Percentiles rank a stretch among this genome's conserved stretches.
These are phyloP conservation scores for Dascillus cervinus DNA, from an alignment of 2,888 invertebrate species.

Conservation along the genomic window DNA sequence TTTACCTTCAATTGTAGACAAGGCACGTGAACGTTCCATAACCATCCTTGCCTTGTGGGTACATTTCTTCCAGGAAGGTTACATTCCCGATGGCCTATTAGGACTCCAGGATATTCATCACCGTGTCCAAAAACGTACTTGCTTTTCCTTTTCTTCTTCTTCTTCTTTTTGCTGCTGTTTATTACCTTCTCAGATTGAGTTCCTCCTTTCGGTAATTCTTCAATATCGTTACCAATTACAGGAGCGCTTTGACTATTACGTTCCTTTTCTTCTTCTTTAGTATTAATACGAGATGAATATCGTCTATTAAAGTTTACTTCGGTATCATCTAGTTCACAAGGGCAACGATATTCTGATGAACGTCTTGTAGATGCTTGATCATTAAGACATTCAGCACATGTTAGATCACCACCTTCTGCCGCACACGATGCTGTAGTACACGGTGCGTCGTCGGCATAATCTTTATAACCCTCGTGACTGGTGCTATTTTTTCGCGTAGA, in stretches of 20 bases:
- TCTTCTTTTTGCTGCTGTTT: conserved; percentile 4
- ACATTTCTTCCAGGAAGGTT: conserved; percentile 47
- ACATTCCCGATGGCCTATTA: conserved; percentile 51
- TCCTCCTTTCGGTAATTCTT: too few relatives aligned
- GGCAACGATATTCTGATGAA: too few relatives aligned
- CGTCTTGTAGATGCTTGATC: not conserved
- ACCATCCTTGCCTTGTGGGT: conserved; percentile 60
- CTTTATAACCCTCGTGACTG: too few relatives aligned
- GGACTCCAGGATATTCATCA: conserved; percentile 47
- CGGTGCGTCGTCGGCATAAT: conserved; percentile 7
- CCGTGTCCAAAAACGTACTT: conserved; percentile 49
- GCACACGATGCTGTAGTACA: conserved; percentile 11
- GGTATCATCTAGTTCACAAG: too few relatives aligned
- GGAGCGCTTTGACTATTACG: conserved; percentile 7
- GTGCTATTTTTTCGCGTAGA: too few relatives aligned
- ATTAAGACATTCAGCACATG: conserved; percentile 8
- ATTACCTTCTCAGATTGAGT: too few relatives aligned
- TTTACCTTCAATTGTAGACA: conserved; percentile 28
- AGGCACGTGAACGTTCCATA: conserved; percentile 47
- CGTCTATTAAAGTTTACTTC: too few relatives aligned
- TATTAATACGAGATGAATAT: too few relatives aligned
- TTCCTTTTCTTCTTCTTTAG: not conserved
- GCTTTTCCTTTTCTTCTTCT: conserved; percentile 29
- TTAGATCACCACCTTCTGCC: conserved; percentile 10
- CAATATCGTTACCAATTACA: conserved; percentile 1